phyloP scores from a whole-genome alignment of 2,888 invertebrate genomes.

The Rhorus exstirpatorius region DNA sequence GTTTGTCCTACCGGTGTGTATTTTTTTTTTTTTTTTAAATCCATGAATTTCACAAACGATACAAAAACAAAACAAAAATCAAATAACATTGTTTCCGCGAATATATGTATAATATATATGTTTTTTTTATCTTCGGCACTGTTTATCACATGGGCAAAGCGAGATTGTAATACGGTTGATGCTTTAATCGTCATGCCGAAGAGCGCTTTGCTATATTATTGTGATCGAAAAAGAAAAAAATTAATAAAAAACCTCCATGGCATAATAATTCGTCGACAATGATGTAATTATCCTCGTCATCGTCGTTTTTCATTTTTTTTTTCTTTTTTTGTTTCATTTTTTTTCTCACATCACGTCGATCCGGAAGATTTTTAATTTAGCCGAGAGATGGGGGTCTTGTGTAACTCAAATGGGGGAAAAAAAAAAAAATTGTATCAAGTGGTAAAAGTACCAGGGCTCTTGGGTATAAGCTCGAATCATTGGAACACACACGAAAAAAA shows the following conservation, averaged over 20 bases:
- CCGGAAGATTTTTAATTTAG: not conserved
- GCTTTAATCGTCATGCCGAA: conserved; percentile 29
- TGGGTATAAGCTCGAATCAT: conserved; percentile 46
- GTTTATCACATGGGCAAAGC: no score
- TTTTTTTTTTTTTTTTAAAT: conserved; percentile 38
- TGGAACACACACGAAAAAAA: conserved; percentile 40
- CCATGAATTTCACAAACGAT: conserved; percentile 27
- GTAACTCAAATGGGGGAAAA: not conserved
- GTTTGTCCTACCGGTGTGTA: conserved; percentile 39
- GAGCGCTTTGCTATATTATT: conserved; percentile 42
- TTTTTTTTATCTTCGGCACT: no score
- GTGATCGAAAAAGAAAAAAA: conserved; percentile 21
- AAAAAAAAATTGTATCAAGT: conserved; percentile 47
- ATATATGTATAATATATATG: no score
- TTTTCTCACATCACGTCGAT: not conserved
- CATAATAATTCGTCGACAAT: conserved; percentile 57
- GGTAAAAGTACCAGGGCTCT: conserved; percentile 51
- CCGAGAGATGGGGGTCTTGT: not conserved
- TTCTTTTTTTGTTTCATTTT: conserved; percentile 2
- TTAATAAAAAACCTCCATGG: conserved; percentile 58
- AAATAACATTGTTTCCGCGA: conserved; percentile 37
- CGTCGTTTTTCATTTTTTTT: conserved; percentile 54
- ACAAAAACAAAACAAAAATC: conserved; percentile 7
- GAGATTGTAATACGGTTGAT: conserved; percentile 32
- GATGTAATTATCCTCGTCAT: conserved; percentile 64